A percentile compares a stretch with the other conserved stretches of the same genome.
Evolutionary conservation across 1,140 invertebrate species (phyloP).

Genomic region (Pectinophora gossypiella): DNA sequence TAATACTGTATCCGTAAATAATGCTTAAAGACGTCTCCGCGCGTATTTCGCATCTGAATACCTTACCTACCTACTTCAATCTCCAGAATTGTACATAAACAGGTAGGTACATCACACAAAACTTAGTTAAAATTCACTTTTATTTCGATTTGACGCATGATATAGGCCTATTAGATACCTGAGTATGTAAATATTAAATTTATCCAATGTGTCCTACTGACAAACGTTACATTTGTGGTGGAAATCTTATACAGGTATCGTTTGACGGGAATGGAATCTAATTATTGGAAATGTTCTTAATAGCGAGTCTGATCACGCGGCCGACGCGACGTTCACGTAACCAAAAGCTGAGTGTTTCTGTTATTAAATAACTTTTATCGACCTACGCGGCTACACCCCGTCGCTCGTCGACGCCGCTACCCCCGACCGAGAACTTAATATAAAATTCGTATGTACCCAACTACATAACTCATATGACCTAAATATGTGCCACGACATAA

Average conservation of each 20-base stretch:
- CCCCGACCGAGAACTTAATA: conserved; percentile 22
- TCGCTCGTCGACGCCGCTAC: background rate
- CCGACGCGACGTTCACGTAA: background rate
- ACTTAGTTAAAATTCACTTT: too few relatives aligned
- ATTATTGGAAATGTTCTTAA: too few relatives aligned
- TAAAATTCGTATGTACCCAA: conserved; percentile 4
- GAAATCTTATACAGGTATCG: too few relatives aligned
- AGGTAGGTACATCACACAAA: too few relatives aligned
- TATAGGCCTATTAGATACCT: too few relatives aligned
- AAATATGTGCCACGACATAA: background rate
- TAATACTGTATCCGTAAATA: background rate
- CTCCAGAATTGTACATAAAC: conserved; percentile 13
- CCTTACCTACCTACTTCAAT: too few relatives aligned
- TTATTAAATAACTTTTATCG: conserved; percentile 68
- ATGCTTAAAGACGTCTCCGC: background rate
- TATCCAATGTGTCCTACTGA: too few relatives aligned
- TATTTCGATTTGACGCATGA: too few relatives aligned
- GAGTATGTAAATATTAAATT: too few relatives aligned
- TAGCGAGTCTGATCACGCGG: too few relatives aligned
- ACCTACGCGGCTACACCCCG: conserved; percentile 12
- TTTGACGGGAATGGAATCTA: too few relatives aligned
- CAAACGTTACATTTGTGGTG: too few relatives aligned
- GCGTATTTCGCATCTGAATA: background rate
- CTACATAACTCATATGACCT: background rate
- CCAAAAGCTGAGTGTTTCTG: conserved; percentile 37